Conservation (phyloP, 2,113 vertebrate genomes). For the Pampusana beccarii region DNA sequence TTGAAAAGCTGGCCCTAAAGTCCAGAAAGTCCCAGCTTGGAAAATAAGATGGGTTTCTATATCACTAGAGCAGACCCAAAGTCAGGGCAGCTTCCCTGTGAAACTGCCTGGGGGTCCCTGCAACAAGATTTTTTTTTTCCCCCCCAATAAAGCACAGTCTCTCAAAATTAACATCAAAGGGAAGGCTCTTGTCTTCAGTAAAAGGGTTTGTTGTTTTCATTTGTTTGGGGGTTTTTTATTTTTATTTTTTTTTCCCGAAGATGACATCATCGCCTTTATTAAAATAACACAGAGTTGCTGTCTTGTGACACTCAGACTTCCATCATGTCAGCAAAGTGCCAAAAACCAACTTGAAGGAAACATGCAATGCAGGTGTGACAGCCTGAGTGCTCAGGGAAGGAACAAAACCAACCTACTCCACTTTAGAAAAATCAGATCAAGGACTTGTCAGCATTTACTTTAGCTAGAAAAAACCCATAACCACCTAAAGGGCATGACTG, state of each 20-base stretch:
- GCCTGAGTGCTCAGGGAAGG: not conserved
- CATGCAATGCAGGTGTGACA: not conserved
- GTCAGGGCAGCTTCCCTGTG: not conserved
- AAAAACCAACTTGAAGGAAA: not conserved
- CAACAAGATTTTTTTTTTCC: not conserved
- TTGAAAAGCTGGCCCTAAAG: not conserved
- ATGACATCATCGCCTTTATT: not conserved
- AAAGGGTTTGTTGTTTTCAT: not conserved
- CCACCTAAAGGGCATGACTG: not conserved
- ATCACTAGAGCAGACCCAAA: not conserved
- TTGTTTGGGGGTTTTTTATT: not conserved
- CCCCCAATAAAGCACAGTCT: not conserved
- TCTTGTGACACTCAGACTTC: not conserved
- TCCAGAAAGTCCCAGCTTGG: not conserved
- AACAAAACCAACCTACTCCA: not conserved
- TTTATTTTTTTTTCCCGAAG: not conserved
- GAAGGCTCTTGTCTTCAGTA: not conserved
- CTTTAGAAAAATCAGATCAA: not conserved
- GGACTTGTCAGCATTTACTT: not conserved
- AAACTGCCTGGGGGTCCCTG: not conserved
- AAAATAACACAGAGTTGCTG: not conserved
- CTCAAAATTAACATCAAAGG: conserved; percentile 5
- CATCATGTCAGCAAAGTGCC: not conserved
- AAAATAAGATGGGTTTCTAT: not conserved
- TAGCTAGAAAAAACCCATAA: not conserved